Base-by-base conservation (phyloP, 2,888 invertebrate species). In the Omphaloscelis lunosa region DNA sequence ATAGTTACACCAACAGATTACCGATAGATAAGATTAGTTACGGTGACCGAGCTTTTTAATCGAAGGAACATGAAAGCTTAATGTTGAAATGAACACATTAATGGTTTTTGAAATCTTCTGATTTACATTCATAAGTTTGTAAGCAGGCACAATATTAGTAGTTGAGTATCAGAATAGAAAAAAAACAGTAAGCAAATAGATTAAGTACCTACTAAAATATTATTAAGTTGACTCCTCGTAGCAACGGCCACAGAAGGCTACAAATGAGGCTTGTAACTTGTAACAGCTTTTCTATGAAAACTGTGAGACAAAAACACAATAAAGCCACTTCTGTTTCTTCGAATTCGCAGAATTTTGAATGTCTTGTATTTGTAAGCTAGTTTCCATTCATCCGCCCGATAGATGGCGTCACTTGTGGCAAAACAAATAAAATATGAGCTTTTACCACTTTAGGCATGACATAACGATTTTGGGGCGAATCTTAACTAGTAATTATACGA, bases 321-420 rank as follows among this genome's bases (percentile, higher is more conserved):
- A 67, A 56, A 76, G 56, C 61, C 7, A 58, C 23, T 75, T 69
- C 61, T 56, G 51, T 0, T 8, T 51, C 23, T 51, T 59, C 23
- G 48, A 79, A 79, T 79, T 83, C 79, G 51, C 65, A 73, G 67
- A 84, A 83, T 83, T 80, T 81, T 71, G n/a, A 65, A 74, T 79
- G 70, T 83, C 51, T 51, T 51, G 45, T 34, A 34, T 20, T 51
- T 51, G 45, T 48, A 76, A 75, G 11, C 56, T 82, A 72, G 53
- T 71, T 77, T 77, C 70, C 59, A 80, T 84, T 83, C 78, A 72
- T 11, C 77, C 87, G 86, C 78, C 77, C 92, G 84, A 82, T 92
- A 96, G 95, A 95, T 95, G 95, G 95, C 95, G 94, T 90, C 83
- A 92, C 90, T 81, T 75, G 94, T 92, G 79, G 72, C 92, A 92